Evolutionary conservation across 1,140 invertebrate species (phyloP).

Genomic region (Wasmannia auropunctata): DNA sequence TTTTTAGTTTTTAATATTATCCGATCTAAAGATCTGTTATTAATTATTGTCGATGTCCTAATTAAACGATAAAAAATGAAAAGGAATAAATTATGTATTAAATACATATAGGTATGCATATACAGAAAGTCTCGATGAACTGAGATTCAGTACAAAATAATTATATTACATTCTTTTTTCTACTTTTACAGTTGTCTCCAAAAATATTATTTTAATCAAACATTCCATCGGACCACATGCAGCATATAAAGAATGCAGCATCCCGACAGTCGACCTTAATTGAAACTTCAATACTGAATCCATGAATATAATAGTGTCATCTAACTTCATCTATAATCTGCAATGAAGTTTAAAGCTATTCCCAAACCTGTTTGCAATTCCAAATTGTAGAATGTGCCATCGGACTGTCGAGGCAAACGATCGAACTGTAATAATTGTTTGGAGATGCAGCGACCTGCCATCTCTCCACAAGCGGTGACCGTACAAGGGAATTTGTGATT

Average conservation of each 20-base stretch:
- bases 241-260: constrained; percentile 29
- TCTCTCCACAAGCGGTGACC: background rate
- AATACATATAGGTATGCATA: background rate
- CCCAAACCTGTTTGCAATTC: constrained; percentile 56
- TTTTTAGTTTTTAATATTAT: background rate
- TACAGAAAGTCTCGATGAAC: background rate
- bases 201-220: constrained; percentile 30
- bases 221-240: background rate
- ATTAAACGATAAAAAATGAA: background rate
- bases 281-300: constrained; percentile 53
- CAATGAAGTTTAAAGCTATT: constrained; percentile 57
- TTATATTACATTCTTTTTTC: background rate
- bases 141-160: background rate
- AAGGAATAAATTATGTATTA: background rate
- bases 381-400: constrained; percentile 45
- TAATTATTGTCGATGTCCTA: background rate
- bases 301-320: constrained; percentile 55
- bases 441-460: constrained; percentile 32
- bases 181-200: background rate
- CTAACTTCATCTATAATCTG: constrained; percentile 40
- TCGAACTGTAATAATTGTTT: constrained; percentile 60
- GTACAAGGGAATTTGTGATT: constrained; percentile 35
- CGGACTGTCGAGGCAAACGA: constrained; percentile 21
- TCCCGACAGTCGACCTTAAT: constrained; percentile 32
- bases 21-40: background rate